A percentile compares a stretch with the other conserved stretches of the same genome.
Evolutionary conservation across 2,888 invertebrate genomes (phyloP).

Genomic region (Agrotis ipsilon): DNA sequence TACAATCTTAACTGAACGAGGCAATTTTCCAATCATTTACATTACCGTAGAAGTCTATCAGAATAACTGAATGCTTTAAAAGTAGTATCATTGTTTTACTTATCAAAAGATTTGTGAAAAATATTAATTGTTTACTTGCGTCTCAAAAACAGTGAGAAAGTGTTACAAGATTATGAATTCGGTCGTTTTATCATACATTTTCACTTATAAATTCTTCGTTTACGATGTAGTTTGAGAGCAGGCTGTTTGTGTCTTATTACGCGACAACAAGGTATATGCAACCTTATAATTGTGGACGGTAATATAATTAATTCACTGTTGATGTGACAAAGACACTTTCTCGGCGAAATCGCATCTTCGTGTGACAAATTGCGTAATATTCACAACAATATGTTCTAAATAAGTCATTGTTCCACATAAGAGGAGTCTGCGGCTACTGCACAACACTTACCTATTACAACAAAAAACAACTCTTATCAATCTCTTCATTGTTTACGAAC

Average conservation of each 20-base stretch:
- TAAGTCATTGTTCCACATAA: slow-evolving; percentile 74
- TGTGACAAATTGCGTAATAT: slow-evolving; percentile 81
- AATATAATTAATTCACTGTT: slow-evolving; percentile 76
- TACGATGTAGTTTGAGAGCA: slow-evolving; percentile 69
- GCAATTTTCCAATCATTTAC: slow-evolving; percentile 38
- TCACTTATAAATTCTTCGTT: slow-evolving; percentile 59
- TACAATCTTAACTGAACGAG: slow-evolving; percentile 46
- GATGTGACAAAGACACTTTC: slow-evolving; percentile 77
- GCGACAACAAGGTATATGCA: slow-evolving; percentile 62
- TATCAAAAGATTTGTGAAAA: slow-evolving; percentile 32
- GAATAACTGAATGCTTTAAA: background rate
- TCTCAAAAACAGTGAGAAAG: slow-evolving; percentile 81
- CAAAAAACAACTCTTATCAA: slow-evolving; percentile 76
- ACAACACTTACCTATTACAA: slow-evolving; percentile 59
- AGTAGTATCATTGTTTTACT: background rate
- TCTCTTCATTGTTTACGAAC: slow-evolving; percentile 79
- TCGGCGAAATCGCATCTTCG: slow-evolving; percentile 75
- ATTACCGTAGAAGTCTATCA: slow-evolving; percentile 9
- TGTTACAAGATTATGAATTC: slow-evolving; percentile 62
- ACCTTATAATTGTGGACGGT: slow-evolving; percentile 70
- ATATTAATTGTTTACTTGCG: slow-evolving; percentile 34
- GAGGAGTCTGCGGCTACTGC: slow-evolving; percentile 43
- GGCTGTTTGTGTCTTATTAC: slow-evolving; percentile 66
- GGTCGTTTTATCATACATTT: slow-evolving; percentile 59
- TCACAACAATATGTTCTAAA: slow-evolving; percentile 74